A percentile compares a stretch with the other conserved stretches of the same genome.
These are phyloP conservation scores for Corythaixoides concolor DNA, from an alignment of 2,113 vertebrate species.

Conservation along the genomic window DNA sequence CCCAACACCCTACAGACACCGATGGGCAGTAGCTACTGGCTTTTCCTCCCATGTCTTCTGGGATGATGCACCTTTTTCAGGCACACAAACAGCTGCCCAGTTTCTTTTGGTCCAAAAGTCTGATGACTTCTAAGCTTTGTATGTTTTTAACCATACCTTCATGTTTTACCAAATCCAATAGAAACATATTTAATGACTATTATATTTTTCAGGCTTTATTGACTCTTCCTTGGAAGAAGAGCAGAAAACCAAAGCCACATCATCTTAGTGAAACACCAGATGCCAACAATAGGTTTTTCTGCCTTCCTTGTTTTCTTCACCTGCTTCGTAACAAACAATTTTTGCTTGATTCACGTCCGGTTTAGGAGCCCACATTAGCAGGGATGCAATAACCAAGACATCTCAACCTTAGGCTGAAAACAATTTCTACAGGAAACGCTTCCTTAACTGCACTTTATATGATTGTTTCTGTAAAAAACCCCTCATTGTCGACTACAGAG, in stretches of 20 bases:
- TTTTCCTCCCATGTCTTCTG: fast-evolving
- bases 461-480: not conserved
- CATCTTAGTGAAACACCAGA: not conserved
- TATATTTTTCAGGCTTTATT: not conserved
- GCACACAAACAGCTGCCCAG: not conserved
- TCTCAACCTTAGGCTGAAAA: not conserved
- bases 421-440: not conserved
- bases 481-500: not conserved
- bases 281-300: not conserved
- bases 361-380: not conserved
- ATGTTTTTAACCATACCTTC: not conserved
- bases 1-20: fast-evolving
- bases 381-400: not conserved
- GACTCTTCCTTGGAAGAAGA: not conserved
- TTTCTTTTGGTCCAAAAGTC: not conserved
- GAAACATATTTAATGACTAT: not conserved
- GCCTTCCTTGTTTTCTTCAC: not conserved
- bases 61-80: not conserved
- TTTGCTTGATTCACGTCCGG: not conserved
- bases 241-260: not conserved
- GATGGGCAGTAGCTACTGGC: fast-evolving
- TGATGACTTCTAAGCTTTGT: not conserved
- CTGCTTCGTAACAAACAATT: not conserved
- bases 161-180: not conserved
- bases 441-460: not conserved